These are phyloP conservation scores for Phasia obesa DNA, from an alignment of 2,888 invertebrate species.

Conservation along the genomic window DNA sequence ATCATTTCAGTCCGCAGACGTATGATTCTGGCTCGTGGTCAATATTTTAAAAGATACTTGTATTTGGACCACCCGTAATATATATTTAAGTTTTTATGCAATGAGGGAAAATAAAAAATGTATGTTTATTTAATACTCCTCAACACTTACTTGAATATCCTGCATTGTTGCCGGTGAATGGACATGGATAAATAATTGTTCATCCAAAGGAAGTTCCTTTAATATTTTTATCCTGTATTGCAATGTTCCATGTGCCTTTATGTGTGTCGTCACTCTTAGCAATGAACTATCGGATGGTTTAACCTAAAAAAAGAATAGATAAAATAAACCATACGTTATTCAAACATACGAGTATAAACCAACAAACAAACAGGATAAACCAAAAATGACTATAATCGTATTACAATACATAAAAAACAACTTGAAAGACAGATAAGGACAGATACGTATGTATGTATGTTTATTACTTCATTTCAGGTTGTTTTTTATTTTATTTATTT, in stretches of 20 bases:
- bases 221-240: conserved; percentile 80
- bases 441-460: too few species aligned
- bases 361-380: conserved; percentile 23
- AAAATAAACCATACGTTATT: conserved; percentile 18
- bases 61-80: neutral
- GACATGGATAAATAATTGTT: conserved; percentile 79
- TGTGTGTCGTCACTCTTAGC: conserved; percentile 77
- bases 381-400: conserved; percentile 27
- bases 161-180: conserved; percentile 81
- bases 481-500: conserved; percentile 10
- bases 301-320: conserved; percentile 75
- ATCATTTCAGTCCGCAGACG: too few species aligned
- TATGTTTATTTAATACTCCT: neutral
- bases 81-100: conserved; percentile 1
- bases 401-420: conserved; percentile 37
- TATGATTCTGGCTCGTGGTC: too few species aligned
- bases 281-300: conserved; percentile 80
- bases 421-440: conserved; percentile 13
- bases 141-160: conserved; percentile 79
- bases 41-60: too few species aligned
- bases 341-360: neutral
- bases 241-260: conserved; percentile 78
- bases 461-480: too few species aligned
- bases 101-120: neutral
- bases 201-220: conserved; percentile 77